A percentile compares a stretch with the other conserved stretches of the same genome.
Conservation (phyloP, 2,888 invertebrate species). For the Hermodice carunculata region DNA sequence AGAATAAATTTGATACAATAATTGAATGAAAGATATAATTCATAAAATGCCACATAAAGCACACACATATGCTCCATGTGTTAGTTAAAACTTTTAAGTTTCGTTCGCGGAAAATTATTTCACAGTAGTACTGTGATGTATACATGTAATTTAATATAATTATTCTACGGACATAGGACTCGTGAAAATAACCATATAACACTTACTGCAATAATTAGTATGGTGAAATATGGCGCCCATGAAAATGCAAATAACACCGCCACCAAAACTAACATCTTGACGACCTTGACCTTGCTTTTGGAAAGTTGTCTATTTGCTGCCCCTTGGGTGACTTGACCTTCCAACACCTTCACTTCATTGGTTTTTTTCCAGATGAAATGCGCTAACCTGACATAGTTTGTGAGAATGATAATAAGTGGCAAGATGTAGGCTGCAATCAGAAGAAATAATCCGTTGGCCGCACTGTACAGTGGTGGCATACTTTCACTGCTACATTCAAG, state of each 20-base stretch:
- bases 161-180: too few species aligned
- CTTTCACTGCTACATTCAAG: neutral
- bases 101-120: too few species aligned
- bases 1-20: too few species aligned
- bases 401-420: constrained; percentile 37
- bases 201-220: constrained; percentile 47
- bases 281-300: constrained; percentile 39
- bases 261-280: constrained; percentile 48
- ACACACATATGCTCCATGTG: too few species aligned
- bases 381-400: constrained; percentile 32
- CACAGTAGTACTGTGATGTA: too few species aligned
- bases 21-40: too few species aligned
- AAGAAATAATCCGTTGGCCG: constrained; percentile 41
- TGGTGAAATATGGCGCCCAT: constrained; percentile 51
- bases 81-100: too few species aligned
- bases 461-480: neutral
- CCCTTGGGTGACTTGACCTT: neutral
- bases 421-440: constrained; percentile 42
- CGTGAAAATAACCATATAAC: too few species aligned
- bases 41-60: too few species aligned
- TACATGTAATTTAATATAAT: too few species aligned
- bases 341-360: neutral
- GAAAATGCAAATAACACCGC: constrained; percentile 49
- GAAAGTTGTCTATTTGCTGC: constrained; percentile 14
- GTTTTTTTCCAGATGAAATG: constrained; percentile 27